Conservation (phyloP, 2,888 invertebrate species). For the Orchestes rusci region DNA sequence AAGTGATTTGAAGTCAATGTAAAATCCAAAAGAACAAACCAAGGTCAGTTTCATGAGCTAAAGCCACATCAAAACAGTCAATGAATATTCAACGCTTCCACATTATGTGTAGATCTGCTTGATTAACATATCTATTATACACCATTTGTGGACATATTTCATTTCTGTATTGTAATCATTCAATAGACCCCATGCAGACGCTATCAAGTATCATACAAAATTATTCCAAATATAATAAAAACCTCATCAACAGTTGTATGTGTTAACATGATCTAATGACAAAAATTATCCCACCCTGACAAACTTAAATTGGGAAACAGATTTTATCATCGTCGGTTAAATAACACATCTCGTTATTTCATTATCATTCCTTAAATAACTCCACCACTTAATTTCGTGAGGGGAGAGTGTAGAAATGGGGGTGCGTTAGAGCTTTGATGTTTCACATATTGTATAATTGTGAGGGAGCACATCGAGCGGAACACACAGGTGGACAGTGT, state of each 20-base stretch:
- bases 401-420: slow-evolving; percentile 8
- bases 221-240: no score
- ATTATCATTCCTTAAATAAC: slow-evolving; percentile 20
- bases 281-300: no score
- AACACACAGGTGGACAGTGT: slow-evolving; percentile 16
- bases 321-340: no score
- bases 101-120: slow-evolving; percentile 41
- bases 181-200: slow-evolving; percentile 13
- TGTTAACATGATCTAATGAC: no score
- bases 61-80: no score
- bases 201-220: no score
- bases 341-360: slow-evolving; percentile 8
- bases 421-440: slow-evolving; percentile 13
- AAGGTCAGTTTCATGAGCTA: no score
- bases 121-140: slow-evolving; percentile 36
- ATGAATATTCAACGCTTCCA: slow-evolving; percentile 39
- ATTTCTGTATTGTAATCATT: slow-evolving; percentile 19
- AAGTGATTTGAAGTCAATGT: no score
- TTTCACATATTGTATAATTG: slow-evolving; percentile 11
- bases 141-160: slow-evolving; percentile 37
- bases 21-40: no score
- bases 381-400: slow-evolving; percentile 15
- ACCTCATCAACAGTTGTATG: no score
- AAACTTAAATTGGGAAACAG: no score
- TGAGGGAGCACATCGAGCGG: slow-evolving; percentile 10